Conservation (phyloP, 2,113 vertebrate species). For the Salvelinus namaycush region DNA sequence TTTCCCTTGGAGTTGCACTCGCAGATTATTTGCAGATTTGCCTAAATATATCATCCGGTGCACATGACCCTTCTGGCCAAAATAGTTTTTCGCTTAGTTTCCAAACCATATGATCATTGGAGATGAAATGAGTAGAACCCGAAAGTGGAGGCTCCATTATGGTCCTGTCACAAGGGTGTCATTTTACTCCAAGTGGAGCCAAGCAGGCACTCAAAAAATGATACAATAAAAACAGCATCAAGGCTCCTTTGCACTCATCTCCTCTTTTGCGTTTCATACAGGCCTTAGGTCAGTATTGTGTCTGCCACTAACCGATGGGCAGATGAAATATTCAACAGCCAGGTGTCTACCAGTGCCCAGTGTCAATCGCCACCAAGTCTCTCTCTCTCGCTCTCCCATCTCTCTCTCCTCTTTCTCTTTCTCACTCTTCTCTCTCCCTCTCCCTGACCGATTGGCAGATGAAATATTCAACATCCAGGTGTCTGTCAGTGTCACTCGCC, state of each 20-base stretch:
- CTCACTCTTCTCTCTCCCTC: neutral
- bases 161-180: neutral
- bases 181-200: neutral
- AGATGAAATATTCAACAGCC: conserved; percentile 67
- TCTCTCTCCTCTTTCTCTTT: neutral
- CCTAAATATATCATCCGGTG: neutral
- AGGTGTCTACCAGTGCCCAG: neutral
- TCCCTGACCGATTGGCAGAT: conserved; percentile 35
- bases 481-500: conserved; percentile 9
- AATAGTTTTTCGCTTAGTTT: neutral
- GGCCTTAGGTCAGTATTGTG: conserved; percentile 45
- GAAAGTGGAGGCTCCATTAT: neutral
- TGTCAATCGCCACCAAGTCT: conserved; percentile 32
- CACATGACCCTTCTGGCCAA: neutral
- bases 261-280: conserved; percentile 30
- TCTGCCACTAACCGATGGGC: conserved; percentile 26
- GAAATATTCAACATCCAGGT: conserved; percentile 63
- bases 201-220: neutral
- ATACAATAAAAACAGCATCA: conserved; percentile 1
- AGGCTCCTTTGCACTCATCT: conserved; percentile 20
- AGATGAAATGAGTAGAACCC: no score
- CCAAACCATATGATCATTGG: neutral
- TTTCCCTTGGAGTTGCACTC: neutral
- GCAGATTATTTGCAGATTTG: conserved; percentile 13
- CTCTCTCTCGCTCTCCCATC: conserved; percentile 30